Evolutionary conservation across 2,888 invertebrate genomes (phyloP).

Genomic region (Caenorhabditis uteleia): DNA sequence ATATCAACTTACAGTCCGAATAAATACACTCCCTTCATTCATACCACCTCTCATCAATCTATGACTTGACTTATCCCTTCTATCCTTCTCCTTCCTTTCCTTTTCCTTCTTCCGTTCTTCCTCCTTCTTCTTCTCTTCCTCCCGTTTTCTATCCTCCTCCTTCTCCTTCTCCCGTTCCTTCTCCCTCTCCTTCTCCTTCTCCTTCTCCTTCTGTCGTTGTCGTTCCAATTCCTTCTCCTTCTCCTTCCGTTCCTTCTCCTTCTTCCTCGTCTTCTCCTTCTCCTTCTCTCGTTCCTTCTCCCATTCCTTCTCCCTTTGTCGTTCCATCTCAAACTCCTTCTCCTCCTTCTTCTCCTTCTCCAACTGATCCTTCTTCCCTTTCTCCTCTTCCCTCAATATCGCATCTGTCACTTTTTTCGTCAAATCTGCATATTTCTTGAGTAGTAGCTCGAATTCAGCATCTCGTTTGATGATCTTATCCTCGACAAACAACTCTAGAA

Average conservation of each 20-base stretch:
- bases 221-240: background rate
- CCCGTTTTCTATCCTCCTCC: background rate
- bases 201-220: slow-evolving; percentile 25
- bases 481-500: slow-evolving; percentile 21
- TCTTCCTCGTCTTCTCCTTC: no score
- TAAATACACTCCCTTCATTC: no score
- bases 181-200: slow-evolving; percentile 7
- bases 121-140: background rate
- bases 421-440: slow-evolving; percentile 2
- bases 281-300: no score
- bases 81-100: background rate
- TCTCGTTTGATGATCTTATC: slow-evolving; percentile 14
- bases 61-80: slow-evolving; percentile 1
- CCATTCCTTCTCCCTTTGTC: no score
- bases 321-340: background rate
- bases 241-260: no score
- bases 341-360: background rate
- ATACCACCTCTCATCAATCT: no score
- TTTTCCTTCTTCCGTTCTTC: no score
- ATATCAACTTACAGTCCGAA: no score
- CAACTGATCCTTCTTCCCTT: slow-evolving; percentile 1
- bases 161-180: background rate
- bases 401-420: background rate
- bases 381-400: slow-evolving; percentile 1
- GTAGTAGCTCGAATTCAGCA: background rate